Evolutionary conservation across 2,113 vertebrate species (phyloP), one percentile per base, ranked within the genome.

Genomic region (Pelmatolapia mariae): DNA sequence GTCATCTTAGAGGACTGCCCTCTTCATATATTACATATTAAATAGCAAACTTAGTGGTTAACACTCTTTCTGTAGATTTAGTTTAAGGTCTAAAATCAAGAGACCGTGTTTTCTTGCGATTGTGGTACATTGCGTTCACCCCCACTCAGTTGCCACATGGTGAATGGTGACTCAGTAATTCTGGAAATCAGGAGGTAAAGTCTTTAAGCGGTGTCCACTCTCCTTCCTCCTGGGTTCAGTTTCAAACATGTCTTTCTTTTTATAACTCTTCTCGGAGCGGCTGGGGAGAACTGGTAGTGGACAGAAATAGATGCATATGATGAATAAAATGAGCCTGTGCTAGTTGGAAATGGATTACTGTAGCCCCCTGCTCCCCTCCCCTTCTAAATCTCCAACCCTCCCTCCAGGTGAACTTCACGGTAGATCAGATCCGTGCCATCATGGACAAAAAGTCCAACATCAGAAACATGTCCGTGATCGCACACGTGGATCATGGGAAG

Each of bases 381-480:
- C 40, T 73, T 26, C 47, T 43, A 15, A n/a, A 22, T 36, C 54
- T 8, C 10, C 7, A 78, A 52, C 45, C 24, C 63, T 50, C 26
- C 24, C 40, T 29, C 45, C 85, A 96, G 98, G 98, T 99, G 97
- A 99, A 99, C 97, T 99, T 99, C 96, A 99, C 98, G 1, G 97
- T 99, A 95, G 98, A 99, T 90, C 98, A 99, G 97, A 99, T 99
- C 96, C 97, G 98, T 94, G 96, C 97, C 96, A 99, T 99, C 96
- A 99, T 99, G 98, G 98, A 99, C 97, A 99, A 98, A 87, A 98
- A 99, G 97, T 97, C 98, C 96, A 99, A 99, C 95, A 99, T 99
- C 96, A 97, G 98, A 63, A 99, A 99, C 96, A 99, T 99, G 98
- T 99, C 98, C 0, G 98, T 99, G 93, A 99, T 99, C 1, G 98